Conservation (phyloP, 2,797 vertebrate genomes). For the Spatula clypeata region DNA sequence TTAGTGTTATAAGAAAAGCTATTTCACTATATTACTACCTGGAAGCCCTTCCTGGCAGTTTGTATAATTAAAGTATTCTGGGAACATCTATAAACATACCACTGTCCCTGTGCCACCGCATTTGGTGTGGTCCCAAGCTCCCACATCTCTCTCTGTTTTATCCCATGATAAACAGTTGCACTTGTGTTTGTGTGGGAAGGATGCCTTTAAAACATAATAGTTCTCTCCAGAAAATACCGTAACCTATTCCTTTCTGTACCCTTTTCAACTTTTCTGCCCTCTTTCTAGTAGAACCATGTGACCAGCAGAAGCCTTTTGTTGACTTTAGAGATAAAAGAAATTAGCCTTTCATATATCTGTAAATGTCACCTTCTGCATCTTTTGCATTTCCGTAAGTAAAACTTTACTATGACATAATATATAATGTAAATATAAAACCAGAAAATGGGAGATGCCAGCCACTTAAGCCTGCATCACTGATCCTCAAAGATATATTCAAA, state of each 20-base stretch:
- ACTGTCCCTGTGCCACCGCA: not conserved
- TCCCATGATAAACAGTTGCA: not conserved
- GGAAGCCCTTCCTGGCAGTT: not conserved
- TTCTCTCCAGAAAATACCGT: not conserved
- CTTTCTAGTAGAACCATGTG: not conserved
- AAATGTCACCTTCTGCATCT: not conserved
- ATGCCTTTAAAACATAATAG: not conserved
- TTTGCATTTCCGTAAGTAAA: not conserved
- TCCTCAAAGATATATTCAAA: not conserved
- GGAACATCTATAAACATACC: not conserved
- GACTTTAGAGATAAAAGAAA: not conserved
- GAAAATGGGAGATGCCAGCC: not conserved
- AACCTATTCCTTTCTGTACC: not conserved
- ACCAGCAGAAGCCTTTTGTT: not conserved
- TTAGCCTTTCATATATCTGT: not conserved
- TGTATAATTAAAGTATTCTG: not conserved
- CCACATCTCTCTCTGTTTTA: not conserved
- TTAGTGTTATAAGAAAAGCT: not conserved
- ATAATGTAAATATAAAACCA: not conserved
- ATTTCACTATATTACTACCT: not conserved
- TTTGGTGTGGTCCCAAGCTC: not conserved
- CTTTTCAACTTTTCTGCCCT: not conserved
- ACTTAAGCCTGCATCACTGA: not conserved
- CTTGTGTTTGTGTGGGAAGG: not conserved
- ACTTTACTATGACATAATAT: not conserved